Base-by-base conservation (phyloP, 2,797 vertebrate species). In the Sebastiscus albofasciatus region DNA sequence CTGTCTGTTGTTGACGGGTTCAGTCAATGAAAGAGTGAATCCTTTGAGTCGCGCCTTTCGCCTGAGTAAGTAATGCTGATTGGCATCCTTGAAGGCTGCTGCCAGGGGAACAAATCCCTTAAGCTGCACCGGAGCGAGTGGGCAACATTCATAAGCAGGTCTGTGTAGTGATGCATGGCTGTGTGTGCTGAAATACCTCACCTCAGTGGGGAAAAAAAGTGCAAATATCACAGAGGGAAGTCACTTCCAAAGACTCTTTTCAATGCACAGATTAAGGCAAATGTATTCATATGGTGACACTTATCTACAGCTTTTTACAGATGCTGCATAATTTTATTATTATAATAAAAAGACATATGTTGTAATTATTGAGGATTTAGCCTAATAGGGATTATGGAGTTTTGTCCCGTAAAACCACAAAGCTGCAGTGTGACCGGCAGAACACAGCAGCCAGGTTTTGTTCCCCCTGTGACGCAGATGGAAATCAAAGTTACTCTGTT, bases 101-200 rank as follows among this genome's bases (percentile, higher is more conserved):
- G 72, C 72, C 26, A 12, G 59, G 78, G 77, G 62, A 86, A 85
- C 85, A 90, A 91, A 91, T 91, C 90, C 75, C 52, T 84, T 88
- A 89, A 92, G 82, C 90, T 73, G 82, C 74, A 60, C 64, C 27
- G 65, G 75, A 83, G 79, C 46, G 9, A 72, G 76, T 70, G 75
- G 82, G 64, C 66, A 81, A 72, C 75, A 61, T 79, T 90, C 75
- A 75, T 49, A 81, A 81, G 62, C 27, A 4, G 66, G 67, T 42
- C n/a, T 58, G 87, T 33, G 87, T 22, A 64, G 42, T 70, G 77
- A 82, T 58, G 83, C 77, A 24, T 75, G 83, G 9, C 54, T 27
- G 4, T 26, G 2, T 49, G 56, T 13, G 52, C 14, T 14, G 3
- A 2, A 78, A 70, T 46, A 34, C 60, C 75, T 84, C 54, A 74